A percentile compares a stretch with the other conserved stretches of the same genome.
These are phyloP conservation scores for Pseudochirops corinnae DNA, from an alignment of 2,797 vertebrate species.

Conservation along the genomic window DNA sequence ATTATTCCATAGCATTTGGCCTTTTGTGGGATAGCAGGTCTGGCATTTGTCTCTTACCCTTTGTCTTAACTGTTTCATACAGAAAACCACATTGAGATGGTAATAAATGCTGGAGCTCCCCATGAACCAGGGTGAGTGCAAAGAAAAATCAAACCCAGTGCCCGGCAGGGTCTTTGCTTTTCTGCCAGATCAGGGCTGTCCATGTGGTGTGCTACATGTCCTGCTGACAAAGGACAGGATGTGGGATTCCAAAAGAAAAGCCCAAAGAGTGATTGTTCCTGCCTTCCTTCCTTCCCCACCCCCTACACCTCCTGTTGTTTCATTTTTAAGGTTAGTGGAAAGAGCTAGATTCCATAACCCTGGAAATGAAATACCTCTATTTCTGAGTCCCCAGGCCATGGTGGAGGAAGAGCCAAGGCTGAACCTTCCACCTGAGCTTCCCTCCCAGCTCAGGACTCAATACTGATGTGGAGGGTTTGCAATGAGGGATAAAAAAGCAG, in stretches of 20 bases:
- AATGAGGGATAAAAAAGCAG: not conserved
- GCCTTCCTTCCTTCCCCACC: not conserved
- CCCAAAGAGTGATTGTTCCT: not conserved
- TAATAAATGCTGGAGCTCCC: not conserved
- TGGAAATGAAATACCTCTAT: not conserved
- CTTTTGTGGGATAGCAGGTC: not conserved
- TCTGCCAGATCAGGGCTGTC: not conserved
- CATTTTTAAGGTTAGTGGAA: not conserved
- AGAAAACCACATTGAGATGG: not conserved
- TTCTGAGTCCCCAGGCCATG: not conserved
- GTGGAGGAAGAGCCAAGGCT: not conserved
- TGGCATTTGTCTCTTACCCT: constrained; percentile 6
- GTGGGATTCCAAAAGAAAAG: not conserved
- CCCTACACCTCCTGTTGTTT: not conserved
- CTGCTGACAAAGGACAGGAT: constrained; percentile 7
- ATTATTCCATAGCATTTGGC: not conserved
- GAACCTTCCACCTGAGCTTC: not conserved
- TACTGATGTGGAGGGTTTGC: not conserved
- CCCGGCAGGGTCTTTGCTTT: not conserved
- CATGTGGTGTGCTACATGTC: not conserved
- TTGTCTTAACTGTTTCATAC: not conserved
- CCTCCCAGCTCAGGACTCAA: not conserved
- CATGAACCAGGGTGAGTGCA: not conserved
- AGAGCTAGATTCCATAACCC: not conserved
- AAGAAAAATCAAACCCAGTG: not conserved